These are phyloP conservation scores for Siphlonurus alternatus DNA, from an alignment of 2,888 invertebrate genomes.

Conservation along the genomic window DNA sequence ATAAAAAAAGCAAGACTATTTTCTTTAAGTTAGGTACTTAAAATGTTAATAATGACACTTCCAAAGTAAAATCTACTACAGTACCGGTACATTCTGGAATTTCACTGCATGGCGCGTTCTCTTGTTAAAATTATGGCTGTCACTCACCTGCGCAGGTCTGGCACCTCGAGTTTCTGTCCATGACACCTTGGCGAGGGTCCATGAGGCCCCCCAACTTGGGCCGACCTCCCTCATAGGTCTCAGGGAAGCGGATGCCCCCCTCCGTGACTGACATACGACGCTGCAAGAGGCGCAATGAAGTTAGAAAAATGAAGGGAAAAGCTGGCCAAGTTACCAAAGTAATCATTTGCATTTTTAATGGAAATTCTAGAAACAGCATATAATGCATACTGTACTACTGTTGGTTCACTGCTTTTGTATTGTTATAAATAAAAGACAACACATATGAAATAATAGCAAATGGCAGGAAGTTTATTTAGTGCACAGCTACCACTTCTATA, in stretches of 20 bases:
- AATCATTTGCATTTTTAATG: not conserved
- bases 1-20: no score
- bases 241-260: constrained; percentile 90
- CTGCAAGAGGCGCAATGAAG: constrained; percentile 30
- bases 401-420: no score
- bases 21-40: no score
- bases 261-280: constrained; percentile 96
- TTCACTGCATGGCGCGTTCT: no score
- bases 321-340: not conserved
- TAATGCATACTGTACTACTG: not conserved
- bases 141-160: constrained; percentile 70
- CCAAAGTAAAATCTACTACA: no score
- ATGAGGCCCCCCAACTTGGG: constrained; percentile 96
- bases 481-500: no score
- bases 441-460: no score
- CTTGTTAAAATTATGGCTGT: no score
- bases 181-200: constrained; percentile 98
- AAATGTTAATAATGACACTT: no score
- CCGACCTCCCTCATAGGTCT: constrained; percentile 96
- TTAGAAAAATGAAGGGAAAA: not conserved
- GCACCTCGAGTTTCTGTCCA: constrained; percentile 82
- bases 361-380: not conserved
- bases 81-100: no score
- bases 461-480: no score
- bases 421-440: no score